phyloP scores from a whole-genome alignment of 2,113 vertebrate species.

The Cairina moschata region DNA sequence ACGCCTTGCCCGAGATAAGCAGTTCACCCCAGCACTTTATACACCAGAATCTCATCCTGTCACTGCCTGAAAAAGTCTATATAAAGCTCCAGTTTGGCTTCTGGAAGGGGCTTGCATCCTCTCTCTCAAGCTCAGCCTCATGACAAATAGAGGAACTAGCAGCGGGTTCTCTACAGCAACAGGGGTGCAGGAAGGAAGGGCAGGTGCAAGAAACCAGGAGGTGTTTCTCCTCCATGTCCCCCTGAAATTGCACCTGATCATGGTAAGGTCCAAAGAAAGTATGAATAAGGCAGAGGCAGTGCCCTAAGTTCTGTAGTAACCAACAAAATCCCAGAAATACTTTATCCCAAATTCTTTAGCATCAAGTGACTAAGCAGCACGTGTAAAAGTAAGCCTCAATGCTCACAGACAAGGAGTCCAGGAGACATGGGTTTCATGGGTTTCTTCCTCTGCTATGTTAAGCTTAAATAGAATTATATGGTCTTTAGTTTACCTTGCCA shows the following conservation, averaged over 20 bases:
- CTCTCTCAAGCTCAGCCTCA: background rate
- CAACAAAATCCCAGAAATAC: background rate
- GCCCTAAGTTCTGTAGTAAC: background rate
- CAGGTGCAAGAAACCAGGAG: background rate
- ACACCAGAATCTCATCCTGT: background rate
- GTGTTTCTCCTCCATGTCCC: background rate
- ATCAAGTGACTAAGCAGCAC: background rate
- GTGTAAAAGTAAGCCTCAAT: background rate
- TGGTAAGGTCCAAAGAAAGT: background rate
- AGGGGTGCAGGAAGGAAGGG: background rate
- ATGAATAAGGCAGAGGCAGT: background rate
- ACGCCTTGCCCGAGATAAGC: background rate
- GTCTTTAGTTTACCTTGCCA: slow-evolving; percentile 67
- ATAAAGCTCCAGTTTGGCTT: background rate
- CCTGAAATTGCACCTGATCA: background rate
- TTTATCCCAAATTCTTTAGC: background rate
- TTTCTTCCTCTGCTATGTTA: background rate
- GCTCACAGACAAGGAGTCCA: background rate
- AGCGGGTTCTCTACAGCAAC: background rate
- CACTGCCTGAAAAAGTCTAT: background rate
- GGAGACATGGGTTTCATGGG: background rate
- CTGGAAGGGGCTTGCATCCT: background rate
- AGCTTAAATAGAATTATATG: slow-evolving; percentile 32
- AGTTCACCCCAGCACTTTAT: background rate
- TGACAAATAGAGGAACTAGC: background rate